Evolutionary conservation across 2,888 invertebrate genomes (phyloP).

Genomic region (Polietes domitor): DNA sequence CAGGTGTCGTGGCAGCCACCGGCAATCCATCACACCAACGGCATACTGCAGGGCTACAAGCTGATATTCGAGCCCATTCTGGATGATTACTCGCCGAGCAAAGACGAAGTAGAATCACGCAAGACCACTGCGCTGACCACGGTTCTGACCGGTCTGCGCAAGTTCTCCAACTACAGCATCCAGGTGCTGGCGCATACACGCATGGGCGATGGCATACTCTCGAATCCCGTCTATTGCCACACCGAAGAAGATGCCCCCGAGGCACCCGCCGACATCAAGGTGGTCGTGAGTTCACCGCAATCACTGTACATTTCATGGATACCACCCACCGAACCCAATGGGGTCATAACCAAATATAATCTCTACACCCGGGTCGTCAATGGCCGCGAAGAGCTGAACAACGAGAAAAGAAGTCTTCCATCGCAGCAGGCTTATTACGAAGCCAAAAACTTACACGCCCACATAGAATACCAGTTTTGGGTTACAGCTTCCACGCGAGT

Average conservation of each 20-base stretch:
- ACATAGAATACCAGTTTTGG: slow-evolving; percentile 90
- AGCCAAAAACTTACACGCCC: slow-evolving; percentile 85
- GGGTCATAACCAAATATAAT: slow-evolving; percentile 88
- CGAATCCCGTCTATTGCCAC: slow-evolving; percentile 86
- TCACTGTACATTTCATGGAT: slow-evolving; percentile 90
- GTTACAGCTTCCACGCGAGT: slow-evolving; percentile 89
- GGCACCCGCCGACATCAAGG: slow-evolving; percentile 90
- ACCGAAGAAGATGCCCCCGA: slow-evolving; percentile 92
- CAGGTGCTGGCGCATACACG: slow-evolving; percentile 90
- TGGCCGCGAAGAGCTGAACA: slow-evolving; percentile 86
- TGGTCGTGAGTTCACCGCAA: slow-evolving; percentile 87
- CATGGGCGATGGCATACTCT: slow-evolving; percentile 88
- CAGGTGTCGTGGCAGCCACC: slow-evolving; percentile 92
- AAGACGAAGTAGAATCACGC: slow-evolving; percentile 83
- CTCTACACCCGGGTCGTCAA: slow-evolving; percentile 87
- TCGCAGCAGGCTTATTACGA: slow-evolving; percentile 86
- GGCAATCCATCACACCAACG: slow-evolving; percentile 87
- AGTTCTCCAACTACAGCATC: slow-evolving; percentile 91
- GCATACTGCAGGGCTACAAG: slow-evolving; percentile 89
- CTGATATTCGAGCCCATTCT: slow-evolving; percentile 86
- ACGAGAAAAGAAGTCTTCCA: slow-evolving; percentile 85
- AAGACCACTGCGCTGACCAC: slow-evolving; percentile 87
- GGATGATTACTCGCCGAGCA: slow-evolving; percentile 82
- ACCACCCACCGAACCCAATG: slow-evolving; percentile 88
- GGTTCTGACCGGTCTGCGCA: slow-evolving; percentile 86